Base-by-base conservation (phyloP, 1,140 invertebrate genomes). In the Belonocnema kinseyi region DNA sequence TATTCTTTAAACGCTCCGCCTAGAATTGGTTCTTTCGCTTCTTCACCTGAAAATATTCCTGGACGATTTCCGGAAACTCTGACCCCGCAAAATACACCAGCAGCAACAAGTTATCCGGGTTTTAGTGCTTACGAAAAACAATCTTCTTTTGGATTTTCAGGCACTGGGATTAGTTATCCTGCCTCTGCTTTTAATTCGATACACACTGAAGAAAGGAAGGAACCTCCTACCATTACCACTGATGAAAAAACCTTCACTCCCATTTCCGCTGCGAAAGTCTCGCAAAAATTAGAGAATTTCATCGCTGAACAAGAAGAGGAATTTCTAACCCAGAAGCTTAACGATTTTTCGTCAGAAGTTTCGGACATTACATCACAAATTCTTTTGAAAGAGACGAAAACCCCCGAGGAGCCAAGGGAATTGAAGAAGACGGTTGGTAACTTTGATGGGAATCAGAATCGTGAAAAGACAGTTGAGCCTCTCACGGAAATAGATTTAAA, bases 71-170 rank as follows among this genome's bases (percentile, higher is more conserved):
- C 77, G 0, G 90, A 90, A 75, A 87, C 89, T 0, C 77, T 83
- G 0, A 91, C 90, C 0, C 90, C 89, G 0, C 89, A 91, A 53
- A 91, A 91, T 51, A 91, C 90, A 17, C 90, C 90, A 4, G 89
- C 88, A 0, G 88, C 87, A 17, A 46, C 81, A 13, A 82, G 85
- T 21, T 90, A 86, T 73, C 71, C 85, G 17, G 83, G 81, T 6
- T 87, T 86, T 66, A 81, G 21, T 13, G 73, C 77, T 66, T 73
- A 52, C 74, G 10, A 77, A 2, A 66, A 66, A 61, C 26, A 33
- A 52, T 76, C 76, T 78, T 14, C 61, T 21, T 21, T 50, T 40
- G 14, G n/a, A 50, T 61, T 51, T 26, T 16, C 33, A 6, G 72
- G 40, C 13, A 72, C 50, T 61, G 54, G 0, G 40, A 73, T 77